These are phyloP conservation scores for Scaptodrosophila latifasciaeformis DNA, from an alignment of 2,888 invertebrate genomes.

Conservation along the genomic window DNA sequence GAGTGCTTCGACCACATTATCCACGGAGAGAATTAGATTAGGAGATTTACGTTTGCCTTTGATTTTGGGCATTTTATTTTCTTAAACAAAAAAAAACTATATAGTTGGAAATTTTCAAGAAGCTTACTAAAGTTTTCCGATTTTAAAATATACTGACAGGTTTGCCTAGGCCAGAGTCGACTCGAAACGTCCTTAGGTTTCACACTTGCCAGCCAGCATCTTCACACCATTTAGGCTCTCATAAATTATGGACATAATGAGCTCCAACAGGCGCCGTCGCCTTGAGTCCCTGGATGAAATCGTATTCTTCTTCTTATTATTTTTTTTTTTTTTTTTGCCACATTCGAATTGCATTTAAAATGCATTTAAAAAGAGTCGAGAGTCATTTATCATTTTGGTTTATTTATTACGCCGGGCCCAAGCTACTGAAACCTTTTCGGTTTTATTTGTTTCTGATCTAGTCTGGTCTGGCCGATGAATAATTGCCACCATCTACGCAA, in stretches of 20 bases:
- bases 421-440: not conserved
- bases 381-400: conserved; percentile 71
- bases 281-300: conserved; percentile 22
- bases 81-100: too few relatives aligned
- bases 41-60: too few relatives aligned
- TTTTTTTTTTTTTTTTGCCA: too few relatives aligned
- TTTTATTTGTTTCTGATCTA: conserved; percentile 1
- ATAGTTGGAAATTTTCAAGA: too few relatives aligned
- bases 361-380: conserved; percentile 57
- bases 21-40: not conserved
- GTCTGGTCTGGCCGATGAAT: conserved; percentile 61
- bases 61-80: too few relatives aligned
- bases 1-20: not conserved
- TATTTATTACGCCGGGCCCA: conserved; percentile 65
- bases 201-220: conserved; percentile 46
- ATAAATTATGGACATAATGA: conserved; percentile 72
- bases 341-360: conserved; percentile 66
- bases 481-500: conserved; percentile 75
- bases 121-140: too few relatives aligned
- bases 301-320: too few relatives aligned
- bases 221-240: conserved; percentile 43
- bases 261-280: conserved; percentile 59
- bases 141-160: conserved; percentile 24
- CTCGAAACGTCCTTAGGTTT: conserved; percentile 54
- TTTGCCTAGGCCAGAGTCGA: conserved; percentile 33